Percentiles rank a stretch among this genome's conserved stretches.
Evolutionary conservation across 2,888 invertebrate genomes (phyloP).

Genomic region (Stomorhina lunata): DNA sequence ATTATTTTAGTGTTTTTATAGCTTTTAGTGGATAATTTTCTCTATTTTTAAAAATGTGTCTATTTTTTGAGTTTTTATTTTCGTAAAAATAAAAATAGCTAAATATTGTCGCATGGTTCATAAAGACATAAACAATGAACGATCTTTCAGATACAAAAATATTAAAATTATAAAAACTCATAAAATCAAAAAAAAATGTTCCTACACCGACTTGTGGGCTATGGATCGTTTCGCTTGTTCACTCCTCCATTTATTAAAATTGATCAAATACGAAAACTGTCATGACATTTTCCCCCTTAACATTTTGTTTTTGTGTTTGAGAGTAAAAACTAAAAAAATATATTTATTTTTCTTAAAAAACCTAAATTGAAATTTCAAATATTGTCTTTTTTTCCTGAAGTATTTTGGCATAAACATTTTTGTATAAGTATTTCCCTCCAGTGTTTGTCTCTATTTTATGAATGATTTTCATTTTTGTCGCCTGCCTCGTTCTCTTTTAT

Average conservation of each 20-base stretch:
- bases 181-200: too few relatives aligned
- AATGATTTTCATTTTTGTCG: conserved; percentile 48
- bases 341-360: conserved; percentile 1
- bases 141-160: conserved; percentile 57
- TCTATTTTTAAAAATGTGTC: conserved; percentile 10
- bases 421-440: conserved; percentile 48
- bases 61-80: conserved; percentile 18
- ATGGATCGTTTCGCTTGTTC: background rate
- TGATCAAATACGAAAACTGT: conserved; percentile 41
- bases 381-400: conserved; percentile 16
- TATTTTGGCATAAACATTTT: conserved; percentile 45
- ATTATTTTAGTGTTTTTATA: conserved; percentile 13
- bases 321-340: background rate
- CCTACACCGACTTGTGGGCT: conserved; percentile 26
- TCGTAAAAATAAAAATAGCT: conserved; percentile 64
- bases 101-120: conserved; percentile 64
- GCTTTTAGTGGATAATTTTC: background rate
- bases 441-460: conserved; percentile 48
- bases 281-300: conserved; percentile 54
- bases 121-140: conserved; percentile 58
- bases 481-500: background rate
- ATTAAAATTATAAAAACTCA: conserved; percentile 26
- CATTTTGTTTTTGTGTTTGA: background rate
- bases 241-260: background rate
- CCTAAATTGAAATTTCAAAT: conserved; percentile 25